Percentiles rank a stretch among this genome's conserved stretches.
Conservation (phyloP, 2,888 invertebrate genomes). For the Lysandra bellargus region DNA sequence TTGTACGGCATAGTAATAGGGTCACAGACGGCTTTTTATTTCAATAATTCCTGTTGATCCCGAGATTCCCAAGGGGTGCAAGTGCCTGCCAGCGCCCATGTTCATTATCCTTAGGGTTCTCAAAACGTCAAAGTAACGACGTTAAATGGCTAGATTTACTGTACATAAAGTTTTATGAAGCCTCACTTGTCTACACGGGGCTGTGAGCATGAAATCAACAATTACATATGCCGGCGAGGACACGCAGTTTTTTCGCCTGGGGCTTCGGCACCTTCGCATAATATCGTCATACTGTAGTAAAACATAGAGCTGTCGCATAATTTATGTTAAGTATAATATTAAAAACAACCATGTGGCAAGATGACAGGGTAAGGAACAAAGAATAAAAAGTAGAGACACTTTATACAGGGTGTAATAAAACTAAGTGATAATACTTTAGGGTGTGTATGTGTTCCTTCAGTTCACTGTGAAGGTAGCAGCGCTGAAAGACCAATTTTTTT, state of each 20-base stretch:
- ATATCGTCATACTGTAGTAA: neutral
- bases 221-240: constrained; percentile 1
- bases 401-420: no score
- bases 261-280: constrained; percentile 1
- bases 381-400: no score
- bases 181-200: neutral
- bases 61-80: no score
- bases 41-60: no score
- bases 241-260: neutral
- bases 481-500: no score
- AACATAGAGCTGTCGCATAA: constrained; percentile 1
- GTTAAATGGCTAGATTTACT: neutral
- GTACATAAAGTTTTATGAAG: neutral
- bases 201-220: constrained; percentile 14
- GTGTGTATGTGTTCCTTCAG: no score
- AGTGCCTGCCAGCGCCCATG: no score
- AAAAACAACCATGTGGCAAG: neutral
- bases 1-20: no score
- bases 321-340: neutral
- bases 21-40: no score
- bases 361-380: neutral
- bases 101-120: neutral
- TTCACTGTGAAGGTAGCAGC: no score
- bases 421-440: no score
- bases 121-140: no score